These are phyloP conservation scores for Halictus quadricinctus DNA, from an alignment of 2,888 invertebrate genomes.

Conservation along the genomic window DNA sequence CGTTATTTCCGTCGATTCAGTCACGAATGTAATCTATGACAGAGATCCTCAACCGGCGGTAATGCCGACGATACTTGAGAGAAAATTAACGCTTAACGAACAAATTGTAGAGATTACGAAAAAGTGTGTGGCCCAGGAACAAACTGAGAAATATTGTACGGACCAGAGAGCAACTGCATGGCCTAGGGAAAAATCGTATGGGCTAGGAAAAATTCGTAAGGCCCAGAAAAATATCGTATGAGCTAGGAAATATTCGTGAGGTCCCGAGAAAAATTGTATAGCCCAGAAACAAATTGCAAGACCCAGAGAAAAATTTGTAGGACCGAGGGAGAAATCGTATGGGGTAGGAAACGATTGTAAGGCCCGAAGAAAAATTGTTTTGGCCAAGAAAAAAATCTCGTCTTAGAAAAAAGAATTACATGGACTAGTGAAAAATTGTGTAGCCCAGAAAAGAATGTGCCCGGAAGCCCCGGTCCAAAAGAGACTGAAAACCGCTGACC, in stretches of 20 bases:
- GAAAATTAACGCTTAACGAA: background rate
- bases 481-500: background rate
- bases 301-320: background rate
- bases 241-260: too few species aligned
- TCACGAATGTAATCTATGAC: background rate
- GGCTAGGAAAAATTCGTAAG: too few species aligned
- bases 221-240: too few species aligned
- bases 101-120: background rate
- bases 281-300: background rate
- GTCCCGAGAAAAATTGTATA: background rate
- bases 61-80: background rate
- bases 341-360: too few species aligned
- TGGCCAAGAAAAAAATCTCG: background rate
- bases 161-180: background rate
- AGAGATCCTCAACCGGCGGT: background rate
- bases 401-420: background rate
- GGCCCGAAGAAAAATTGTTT: background rate
- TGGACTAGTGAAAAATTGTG: background rate
- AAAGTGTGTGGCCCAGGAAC: background rate
- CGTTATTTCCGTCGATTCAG: slow-evolving; percentile 7
- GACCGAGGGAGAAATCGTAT: too few species aligned
- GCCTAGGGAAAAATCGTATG: too few species aligned
- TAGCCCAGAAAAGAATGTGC: background rate
- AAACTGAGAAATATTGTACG: background rate
- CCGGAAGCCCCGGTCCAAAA: background rate